Percentiles rank a stretch among this genome's conserved stretches.
Evolutionary conservation across 2,113 vertebrate genomes (phyloP).

Genomic region (Myocastor coypus): DNA sequence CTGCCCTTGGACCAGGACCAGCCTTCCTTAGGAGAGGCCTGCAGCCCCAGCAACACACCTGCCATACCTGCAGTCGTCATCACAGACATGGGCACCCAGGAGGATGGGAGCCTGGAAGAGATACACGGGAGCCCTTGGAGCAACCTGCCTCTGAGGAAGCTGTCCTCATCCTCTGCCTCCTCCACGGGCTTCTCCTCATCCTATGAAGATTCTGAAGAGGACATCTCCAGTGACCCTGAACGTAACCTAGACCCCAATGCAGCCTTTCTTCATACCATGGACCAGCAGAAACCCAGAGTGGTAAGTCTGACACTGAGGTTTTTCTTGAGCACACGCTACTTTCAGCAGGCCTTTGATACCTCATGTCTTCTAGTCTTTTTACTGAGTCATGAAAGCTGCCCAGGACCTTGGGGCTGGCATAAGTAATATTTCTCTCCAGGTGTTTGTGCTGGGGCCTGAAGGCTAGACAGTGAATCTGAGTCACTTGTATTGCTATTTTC

Average conservation of each 20-base stretch:
- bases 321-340: neutral
- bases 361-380: neutral
- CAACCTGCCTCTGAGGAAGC: slow-evolving; percentile 90
- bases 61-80: slow-evolving; percentile 95
- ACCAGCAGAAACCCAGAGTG: slow-evolving; percentile 93
- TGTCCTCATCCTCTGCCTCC: slow-evolving; percentile 97
- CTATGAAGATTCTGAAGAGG: slow-evolving; percentile 98
- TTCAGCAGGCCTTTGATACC: neutral
- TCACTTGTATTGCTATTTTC: neutral
- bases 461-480: neutral
- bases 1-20: slow-evolving; percentile 53
- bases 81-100: slow-evolving; percentile 92
- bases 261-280: slow-evolving; percentile 91
- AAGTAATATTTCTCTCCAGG: neutral
- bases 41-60: slow-evolving; percentile 86
- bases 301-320: slow-evolving; percentile 87
- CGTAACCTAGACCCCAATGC: slow-evolving; percentile 91
- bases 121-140: slow-evolving; percentile 83
- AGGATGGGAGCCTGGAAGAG: slow-evolving; percentile 83
- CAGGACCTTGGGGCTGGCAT: neutral
- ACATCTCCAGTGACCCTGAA: slow-evolving; percentile 97
- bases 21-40: slow-evolving; percentile 8
- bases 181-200: slow-evolving; percentile 98
- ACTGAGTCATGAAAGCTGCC: neutral
- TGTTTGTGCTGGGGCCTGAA: neutral